Percentiles rank a stretch among this genome's conserved stretches.
These are phyloP conservation scores for Rhodeus uyekii DNA, from an alignment of 2,797 vertebrate genomes.

Conservation along the genomic window DNA sequence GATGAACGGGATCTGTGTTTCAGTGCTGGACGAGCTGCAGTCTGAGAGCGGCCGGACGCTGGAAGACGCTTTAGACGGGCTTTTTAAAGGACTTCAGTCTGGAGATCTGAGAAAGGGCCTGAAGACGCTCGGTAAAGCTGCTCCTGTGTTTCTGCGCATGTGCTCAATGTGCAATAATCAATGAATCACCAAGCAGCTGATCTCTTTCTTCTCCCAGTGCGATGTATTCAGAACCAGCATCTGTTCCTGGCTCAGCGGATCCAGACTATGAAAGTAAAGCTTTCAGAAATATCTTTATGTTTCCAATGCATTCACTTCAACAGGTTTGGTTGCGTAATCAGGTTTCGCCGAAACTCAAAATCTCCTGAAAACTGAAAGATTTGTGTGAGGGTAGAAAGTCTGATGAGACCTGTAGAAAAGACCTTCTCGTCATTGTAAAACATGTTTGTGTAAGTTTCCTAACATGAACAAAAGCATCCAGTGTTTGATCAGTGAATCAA, in stretches of 20 bases:
- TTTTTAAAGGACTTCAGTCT: constrained; percentile 54
- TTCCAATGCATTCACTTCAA: no score
- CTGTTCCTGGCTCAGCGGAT: constrained; percentile 70
- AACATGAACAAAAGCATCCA: no score
- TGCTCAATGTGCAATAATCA: neutral
- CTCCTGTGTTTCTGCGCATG: neutral
- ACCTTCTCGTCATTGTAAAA: no score
- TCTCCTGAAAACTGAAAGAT: neutral
- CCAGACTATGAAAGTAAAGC: constrained; percentile 66
- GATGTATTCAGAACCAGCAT: constrained; percentile 65
- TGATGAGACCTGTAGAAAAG: no score
- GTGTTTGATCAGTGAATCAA: neutral
- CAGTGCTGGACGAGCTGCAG: constrained; percentile 72
- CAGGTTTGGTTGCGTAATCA: no score
- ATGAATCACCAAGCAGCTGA: neutral
- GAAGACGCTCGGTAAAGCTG: constrained; percentile 65
- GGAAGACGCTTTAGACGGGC: constrained; percentile 63
- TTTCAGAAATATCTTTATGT: neutral
- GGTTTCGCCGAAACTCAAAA: neutral
- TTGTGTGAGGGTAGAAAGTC: neutral
- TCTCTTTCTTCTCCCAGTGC: constrained; percentile 57
- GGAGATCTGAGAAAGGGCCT: constrained; percentile 71
- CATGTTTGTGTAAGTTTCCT: no score
- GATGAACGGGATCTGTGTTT: no score
- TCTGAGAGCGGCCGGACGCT: constrained; percentile 52